Percentiles rank a stretch among this genome's conserved stretches.
Conservation (phyloP, 2,888 invertebrate species). For the Serrognathus titanus region DNA sequence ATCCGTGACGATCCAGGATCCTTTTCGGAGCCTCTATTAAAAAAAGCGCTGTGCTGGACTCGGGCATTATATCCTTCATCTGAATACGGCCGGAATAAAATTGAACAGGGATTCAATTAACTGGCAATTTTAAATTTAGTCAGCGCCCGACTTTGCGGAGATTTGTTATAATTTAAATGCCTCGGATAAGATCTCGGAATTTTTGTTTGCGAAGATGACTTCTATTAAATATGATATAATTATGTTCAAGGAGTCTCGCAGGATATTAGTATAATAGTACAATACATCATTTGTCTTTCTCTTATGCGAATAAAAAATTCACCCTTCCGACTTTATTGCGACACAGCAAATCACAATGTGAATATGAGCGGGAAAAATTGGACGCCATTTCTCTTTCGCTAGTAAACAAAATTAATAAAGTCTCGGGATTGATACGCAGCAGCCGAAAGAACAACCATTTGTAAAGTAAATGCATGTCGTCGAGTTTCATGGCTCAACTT, state of each 20-base stretch:
- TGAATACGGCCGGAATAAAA: constrained; percentile 38
- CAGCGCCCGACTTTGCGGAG: constrained; percentile 31
- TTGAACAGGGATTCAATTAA: constrained; percentile 41
- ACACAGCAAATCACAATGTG: no score
- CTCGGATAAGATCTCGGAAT: constrained; percentile 30
- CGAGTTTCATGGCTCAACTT: no score
- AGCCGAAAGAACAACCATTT: no score
- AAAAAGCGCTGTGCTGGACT: constrained; percentile 38
- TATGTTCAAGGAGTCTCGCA: no score
- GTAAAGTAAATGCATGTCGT: no score
- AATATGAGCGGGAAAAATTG: constrained; percentile 10
- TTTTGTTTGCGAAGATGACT: not conserved
- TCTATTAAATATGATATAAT: no score
- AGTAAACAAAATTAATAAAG: constrained; percentile 23
- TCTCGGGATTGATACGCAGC: constrained; percentile 14
- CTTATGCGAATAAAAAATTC: no score
- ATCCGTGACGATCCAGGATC: no score
- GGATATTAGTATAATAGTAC: no score
- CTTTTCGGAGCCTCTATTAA: constrained; percentile 24
- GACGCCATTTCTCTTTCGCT: constrained; percentile 19
- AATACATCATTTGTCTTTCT: no score
- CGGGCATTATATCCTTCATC: constrained; percentile 32
- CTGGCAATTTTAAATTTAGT: constrained; percentile 38
- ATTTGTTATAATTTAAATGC: constrained; percentile 42
- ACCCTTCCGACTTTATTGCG: no score